Evolutionary conservation across 2,113 vertebrate species (phyloP).

Genomic region (Daboia siamensis): DNA sequence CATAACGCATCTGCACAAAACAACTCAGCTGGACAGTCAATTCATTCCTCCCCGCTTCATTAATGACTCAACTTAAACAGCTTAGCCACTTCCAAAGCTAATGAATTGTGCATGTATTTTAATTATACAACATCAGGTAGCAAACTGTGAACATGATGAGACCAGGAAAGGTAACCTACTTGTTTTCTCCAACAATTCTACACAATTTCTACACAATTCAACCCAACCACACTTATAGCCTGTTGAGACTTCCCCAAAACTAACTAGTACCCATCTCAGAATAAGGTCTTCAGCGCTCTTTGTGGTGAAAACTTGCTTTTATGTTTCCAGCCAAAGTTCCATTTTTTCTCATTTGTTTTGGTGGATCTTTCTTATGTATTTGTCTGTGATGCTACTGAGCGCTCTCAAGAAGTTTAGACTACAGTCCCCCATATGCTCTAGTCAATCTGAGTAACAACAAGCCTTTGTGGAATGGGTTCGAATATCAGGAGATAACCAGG

Average conservation of each 20-base stretch:
- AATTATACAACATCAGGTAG: not conserved
- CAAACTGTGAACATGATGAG: not conserved
- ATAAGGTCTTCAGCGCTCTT: not conserved
- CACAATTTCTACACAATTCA: not conserved
- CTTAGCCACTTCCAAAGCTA: not conserved
- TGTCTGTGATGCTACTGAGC: not conserved
- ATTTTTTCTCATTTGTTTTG: not conserved
- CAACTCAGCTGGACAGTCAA: not conserved
- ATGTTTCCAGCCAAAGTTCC: not conserved
- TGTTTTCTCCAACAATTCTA: not conserved
- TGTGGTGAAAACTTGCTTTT: not conserved
- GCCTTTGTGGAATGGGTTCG: not conserved
- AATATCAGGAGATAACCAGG: not conserved
- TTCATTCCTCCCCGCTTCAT: not conserved
- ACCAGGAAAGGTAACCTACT: not conserved
- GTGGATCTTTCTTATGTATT: not conserved
- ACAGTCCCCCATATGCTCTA: not conserved
- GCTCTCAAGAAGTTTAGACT: not conserved
- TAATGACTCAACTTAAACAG: not conserved
- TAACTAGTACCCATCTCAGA: not conserved
- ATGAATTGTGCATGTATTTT: not conserved
- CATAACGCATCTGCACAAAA: not conserved
- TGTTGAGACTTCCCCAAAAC: not conserved
- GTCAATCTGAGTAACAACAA: not conserved
- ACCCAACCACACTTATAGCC: not conserved